These are phyloP conservation scores for Labia minor DNA, from an alignment of 2,888 invertebrate genomes.

Conservation along the genomic window DNA sequence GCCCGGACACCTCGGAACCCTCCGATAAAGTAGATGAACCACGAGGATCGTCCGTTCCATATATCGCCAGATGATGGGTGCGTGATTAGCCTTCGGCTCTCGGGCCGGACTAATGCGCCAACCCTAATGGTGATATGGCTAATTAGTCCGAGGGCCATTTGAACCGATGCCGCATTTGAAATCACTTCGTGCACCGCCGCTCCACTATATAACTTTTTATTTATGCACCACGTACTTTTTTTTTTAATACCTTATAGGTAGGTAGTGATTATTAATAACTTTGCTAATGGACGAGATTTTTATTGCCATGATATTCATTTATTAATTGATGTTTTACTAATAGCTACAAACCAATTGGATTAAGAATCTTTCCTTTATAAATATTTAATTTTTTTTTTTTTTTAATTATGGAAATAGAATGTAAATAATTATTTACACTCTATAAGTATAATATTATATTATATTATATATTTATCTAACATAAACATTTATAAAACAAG, in stretches of 20 bases:
- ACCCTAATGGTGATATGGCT: neutral
- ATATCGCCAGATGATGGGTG: neutral
- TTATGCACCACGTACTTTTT: neutral
- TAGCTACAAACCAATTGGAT: neutral
- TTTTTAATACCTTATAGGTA: neutral
- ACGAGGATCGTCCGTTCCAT: too few species aligned
- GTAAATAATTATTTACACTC: too few species aligned
- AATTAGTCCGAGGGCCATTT: neutral
- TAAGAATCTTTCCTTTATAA: too few species aligned
- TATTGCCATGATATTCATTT: neutral
- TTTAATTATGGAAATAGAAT: neutral
- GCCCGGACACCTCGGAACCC: too few species aligned
- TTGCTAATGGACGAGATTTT: neutral
- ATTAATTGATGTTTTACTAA: neutral
- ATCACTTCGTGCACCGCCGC: neutral
- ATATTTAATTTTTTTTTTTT: neutral
- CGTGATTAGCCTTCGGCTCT: neutral
- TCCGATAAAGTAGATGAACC: too few species aligned
- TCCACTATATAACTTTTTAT: neutral
- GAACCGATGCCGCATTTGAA: neutral
- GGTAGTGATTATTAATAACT: neutral
- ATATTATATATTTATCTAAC: too few species aligned
- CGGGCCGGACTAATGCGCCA: neutral
- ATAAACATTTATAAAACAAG: too few species aligned
- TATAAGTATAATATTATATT: too few species aligned